Evolutionary conservation across 1,140 invertebrate species (phyloP), one percentile per base, ranked within the genome.

Genomic region (Parasteatoda tepidariorum): DNA sequence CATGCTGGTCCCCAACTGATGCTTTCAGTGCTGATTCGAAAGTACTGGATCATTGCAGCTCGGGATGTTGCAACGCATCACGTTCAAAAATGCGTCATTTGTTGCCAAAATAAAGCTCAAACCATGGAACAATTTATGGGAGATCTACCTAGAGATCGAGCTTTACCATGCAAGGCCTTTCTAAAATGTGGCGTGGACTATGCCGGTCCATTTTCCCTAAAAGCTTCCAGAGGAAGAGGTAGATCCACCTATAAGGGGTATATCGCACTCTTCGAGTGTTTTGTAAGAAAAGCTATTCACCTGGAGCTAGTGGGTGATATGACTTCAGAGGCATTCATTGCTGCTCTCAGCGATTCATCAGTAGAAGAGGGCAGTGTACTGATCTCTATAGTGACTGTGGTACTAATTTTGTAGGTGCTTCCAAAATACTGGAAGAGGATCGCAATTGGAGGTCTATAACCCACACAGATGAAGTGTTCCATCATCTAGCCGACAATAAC

Each of bases 221-320:
- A 33, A 64, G 7, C n/a, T n/a, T 9, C 7, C 24, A 64, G n/a
- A 64, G 62, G 62, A 64, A 64, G 62, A 64, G 62, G 62, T 9
- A 15, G 86, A 89, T 89, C 88, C 87, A 87, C 86, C 90, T 87
- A 89, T 84, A 64, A 64, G 31, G 62, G 62, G n/a, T 64, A 64
- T n/a, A 64, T 64, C 24, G 62, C 62, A 9, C 31, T 64, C 15
- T 68, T 68, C 22, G 66, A 34, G 6, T 68, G 66, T 54, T 7
- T 68, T 6, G 11, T 26, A 13, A 68, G 9, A 28, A 68, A 68
- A 24, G 66, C 66, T 9, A 31, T 68, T n/a, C 66, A 68, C 41
- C n/a, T n/a, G n/a, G n/a, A n/a, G n/a, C n/a, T n/a, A n/a, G n/a
- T n/a, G n/a, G n/a, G n/a, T n/a, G n/a, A n/a, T n/a, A n/a, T n/a